These are phyloP conservation scores for Ciconia nigra DNA, from an alignment of 2,797 vertebrate species.

Conservation along the genomic window DNA sequence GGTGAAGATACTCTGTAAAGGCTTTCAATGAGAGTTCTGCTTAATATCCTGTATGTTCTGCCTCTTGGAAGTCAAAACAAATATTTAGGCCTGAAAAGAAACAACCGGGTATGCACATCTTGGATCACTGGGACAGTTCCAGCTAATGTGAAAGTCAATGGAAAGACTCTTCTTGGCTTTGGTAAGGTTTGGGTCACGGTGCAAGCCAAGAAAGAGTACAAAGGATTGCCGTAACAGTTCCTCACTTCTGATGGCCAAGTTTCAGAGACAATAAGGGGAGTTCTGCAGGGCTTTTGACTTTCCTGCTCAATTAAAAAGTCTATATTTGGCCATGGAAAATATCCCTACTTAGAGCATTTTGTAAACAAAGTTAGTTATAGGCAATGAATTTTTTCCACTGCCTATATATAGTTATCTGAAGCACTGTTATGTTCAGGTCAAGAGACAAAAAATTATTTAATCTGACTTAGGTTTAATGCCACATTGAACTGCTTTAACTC, in stretches of 20 bases:
- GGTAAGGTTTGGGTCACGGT: not conserved
- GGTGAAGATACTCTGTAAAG: not conserved
- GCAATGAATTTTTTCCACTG: not conserved
- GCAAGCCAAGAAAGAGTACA: not conserved
- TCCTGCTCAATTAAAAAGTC: not conserved
- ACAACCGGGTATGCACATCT: not conserved
- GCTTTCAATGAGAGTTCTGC: not conserved
- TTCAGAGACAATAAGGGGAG: not conserved
- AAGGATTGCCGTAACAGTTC: not conserved
- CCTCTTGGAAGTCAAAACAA: not conserved
- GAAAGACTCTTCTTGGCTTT: not conserved
- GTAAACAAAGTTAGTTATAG: not conserved
- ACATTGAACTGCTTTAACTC: not conserved
- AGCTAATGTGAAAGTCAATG: not conserved
- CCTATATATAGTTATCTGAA: conserved; percentile 18
- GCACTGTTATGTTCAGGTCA: not conserved
- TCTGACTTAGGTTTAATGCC: not conserved
- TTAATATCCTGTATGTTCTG: not conserved
- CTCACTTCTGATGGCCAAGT: not conserved
- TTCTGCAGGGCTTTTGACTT: not conserved
- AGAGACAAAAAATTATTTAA: not conserved
- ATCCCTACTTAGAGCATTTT: conserved; percentile 22
- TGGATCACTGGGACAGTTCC: not conserved
- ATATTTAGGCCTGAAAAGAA: not conserved
- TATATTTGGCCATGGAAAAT: conserved; percentile 26